Evolutionary conservation across 2,888 invertebrate genomes (phyloP), one percentile per base, ranked within the genome.

Genomic region (Aelia acuminata): DNA sequence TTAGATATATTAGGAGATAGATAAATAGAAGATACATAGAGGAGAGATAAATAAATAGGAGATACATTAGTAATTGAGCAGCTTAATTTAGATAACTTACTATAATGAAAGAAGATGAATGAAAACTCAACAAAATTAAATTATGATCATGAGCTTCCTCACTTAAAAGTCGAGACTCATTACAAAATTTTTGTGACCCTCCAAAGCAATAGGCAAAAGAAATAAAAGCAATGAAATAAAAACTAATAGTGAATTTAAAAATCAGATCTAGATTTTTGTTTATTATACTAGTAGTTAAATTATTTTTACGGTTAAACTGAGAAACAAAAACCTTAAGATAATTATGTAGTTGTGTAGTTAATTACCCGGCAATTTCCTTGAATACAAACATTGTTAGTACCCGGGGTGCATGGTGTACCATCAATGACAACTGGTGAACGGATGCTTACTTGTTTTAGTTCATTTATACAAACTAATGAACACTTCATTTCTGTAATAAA

Each of bases 381-480:
- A n/a, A 90, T 89, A 43, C 90, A 90, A 26, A 90, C 88, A 89
- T 90, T 89, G 35, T 86, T 88, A 35, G 90, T 90, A 26, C 90
- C 90, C 13, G 90, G 89, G 31, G 88, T 87, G 70, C 90, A 90
- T 26, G 89, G 89, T 11, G 90, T 89, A 39, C 90, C 90, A 87
- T 90, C 90, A 26, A 89, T 47, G 10, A 88, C 90, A 43, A 89
- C 85, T 31, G 90, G 89, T 31, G 89, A 88, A 31, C 90, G 88
- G 39, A 90, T 87, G 22, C 89, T 90, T 1, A 90, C 88, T 47
- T 89, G 85, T 53, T 89, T 89, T 75, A 63, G 87, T 84, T 89
- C 89, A 57, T 90, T 90, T 50, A 89, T 89, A 57, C 90, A 90
- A 1, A 90, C 87, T 31, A 90, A 87, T 22, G 89, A 49, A 87